Evolutionary conservation across 2,113 vertebrate genomes (phyloP), one percentile per base, ranked within the genome.

Genomic region (Perca fluviatilis): DNA sequence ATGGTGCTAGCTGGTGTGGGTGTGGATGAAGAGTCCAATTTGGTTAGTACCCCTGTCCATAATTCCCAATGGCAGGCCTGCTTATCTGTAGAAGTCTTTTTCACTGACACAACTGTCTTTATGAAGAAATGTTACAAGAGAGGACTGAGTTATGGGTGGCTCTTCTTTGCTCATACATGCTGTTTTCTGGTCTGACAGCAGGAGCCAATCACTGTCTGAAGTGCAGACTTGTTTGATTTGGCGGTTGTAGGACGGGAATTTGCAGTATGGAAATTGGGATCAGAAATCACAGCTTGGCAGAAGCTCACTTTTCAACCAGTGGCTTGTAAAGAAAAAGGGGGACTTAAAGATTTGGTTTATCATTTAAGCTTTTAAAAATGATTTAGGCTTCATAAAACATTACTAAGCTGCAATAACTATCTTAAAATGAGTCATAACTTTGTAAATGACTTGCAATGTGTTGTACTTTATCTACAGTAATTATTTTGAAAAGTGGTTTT

Each of bases 171-270:
- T 70, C 57, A 30, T 54, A 63, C 0, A 54, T 21, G 27, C 53
- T 66, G 61, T 65, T 70, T 36, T 23, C 49, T 36, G 19, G 23
- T 27, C 57, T 68, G 56, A 74, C 50, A 79, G 57, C 43, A 6
- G 67, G 61, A 77, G 73, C 54, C 67, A 85, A 63, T 68, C 72
- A 77, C 50, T 51, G 49, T 68, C 21, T 50, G 63, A 74, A 14
- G 54, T 7, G 46, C 5, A 11, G 49, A 30, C 36, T 30, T 5
- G 67, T 82, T 72, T 67, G 54, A 77, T 51, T 53, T 60, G 74
- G 72, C n/a, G 40, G 27, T 3, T 2, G 67, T 8, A 4, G 7
- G 43, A 63, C 11, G n/a, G 5, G 11, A 58, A 21, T 15, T 47
- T 47, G 16, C 47, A 25, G 33, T 2, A 12, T 61, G 43, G 63